These are phyloP conservation scores for Hyphantria cunea DNA, from an alignment of 1,140 invertebrate genomes.

Conservation along the genomic window DNA sequence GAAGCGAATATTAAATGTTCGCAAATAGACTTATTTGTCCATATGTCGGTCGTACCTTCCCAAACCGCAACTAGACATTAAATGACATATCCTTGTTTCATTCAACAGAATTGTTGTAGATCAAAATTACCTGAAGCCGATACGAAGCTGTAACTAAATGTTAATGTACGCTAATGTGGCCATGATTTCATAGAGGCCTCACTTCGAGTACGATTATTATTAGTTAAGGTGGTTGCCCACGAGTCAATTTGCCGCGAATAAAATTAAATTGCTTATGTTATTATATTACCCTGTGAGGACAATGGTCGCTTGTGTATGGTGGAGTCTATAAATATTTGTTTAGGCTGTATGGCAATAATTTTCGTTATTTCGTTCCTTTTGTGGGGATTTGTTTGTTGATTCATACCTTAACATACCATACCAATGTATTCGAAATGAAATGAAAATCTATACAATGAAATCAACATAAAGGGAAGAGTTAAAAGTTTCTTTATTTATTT, in stretches of 20 bases:
- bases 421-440: too few species aligned
- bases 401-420: too few species aligned
- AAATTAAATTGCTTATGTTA: conserved; percentile 5
- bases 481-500: too few species aligned
- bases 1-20: conserved; percentile 69
- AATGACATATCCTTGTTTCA: conserved; percentile 40
- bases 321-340: background rate
- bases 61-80: conserved; percentile 43
- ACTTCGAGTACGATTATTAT: conserved; percentile 16
- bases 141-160: conserved; percentile 6
- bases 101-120: conserved; percentile 22
- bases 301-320: background rate
- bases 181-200: conserved; percentile 10
- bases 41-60: conserved; percentile 39
- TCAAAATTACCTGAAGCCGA: conserved; percentile 22
- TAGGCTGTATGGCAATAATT: too few species aligned
- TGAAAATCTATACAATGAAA: too few species aligned
- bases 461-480: too few species aligned
- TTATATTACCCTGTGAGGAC: background rate
- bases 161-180: conserved; percentile 15
- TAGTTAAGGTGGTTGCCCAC: background rate
- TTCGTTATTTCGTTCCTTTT: too few species aligned
- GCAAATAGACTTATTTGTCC: conserved; percentile 67
- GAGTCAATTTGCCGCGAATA: conserved; percentile 12
- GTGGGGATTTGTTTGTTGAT: too few species aligned